Percentiles rank a stretch among this genome's conserved stretches.
phyloP scores from a whole-genome alignment of 2,113 vertebrate species.

The Alces alces region DNA sequence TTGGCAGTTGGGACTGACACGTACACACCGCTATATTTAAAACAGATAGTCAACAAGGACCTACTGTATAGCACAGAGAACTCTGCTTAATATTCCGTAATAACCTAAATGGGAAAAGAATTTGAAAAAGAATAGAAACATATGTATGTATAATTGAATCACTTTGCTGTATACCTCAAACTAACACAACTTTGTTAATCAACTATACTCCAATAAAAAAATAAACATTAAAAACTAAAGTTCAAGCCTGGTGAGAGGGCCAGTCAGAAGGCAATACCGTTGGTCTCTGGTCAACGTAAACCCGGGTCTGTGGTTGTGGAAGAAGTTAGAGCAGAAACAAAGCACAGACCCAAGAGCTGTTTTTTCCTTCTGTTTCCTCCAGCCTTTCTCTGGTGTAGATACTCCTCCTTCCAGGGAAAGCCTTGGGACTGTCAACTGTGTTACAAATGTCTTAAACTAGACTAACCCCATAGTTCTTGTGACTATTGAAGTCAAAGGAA shows the following conservation, averaged over 20 bases:
- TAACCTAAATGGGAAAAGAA: background rate
- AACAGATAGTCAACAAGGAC: background rate
- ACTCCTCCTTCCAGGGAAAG: background rate
- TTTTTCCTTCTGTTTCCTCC: background rate
- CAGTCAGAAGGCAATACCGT: accelerated
- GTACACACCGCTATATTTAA: background rate
- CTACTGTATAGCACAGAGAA: background rate
- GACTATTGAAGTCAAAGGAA: background rate
- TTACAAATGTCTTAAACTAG: background rate
- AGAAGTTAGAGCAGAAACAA: background rate
- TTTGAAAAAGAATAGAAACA: background rate
- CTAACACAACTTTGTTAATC: background rate
- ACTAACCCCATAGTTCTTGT: background rate
- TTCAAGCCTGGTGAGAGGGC: too few relatives aligned
- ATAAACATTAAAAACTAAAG: background rate
- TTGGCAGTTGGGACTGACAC: background rate
- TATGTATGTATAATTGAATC: background rate
- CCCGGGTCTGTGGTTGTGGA: accelerated
- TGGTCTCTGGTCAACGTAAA: background rate
- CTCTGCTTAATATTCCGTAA: background rate
- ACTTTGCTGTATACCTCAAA: background rate
- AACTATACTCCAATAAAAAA: background rate
- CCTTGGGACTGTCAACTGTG: background rate
- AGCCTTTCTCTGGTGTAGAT: background rate
- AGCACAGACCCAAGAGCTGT: background rate